Evolutionary conservation across 2,113 vertebrate species (phyloP), one percentile per base, ranked within the genome.

Genomic region (Catharus minimus): DNA sequence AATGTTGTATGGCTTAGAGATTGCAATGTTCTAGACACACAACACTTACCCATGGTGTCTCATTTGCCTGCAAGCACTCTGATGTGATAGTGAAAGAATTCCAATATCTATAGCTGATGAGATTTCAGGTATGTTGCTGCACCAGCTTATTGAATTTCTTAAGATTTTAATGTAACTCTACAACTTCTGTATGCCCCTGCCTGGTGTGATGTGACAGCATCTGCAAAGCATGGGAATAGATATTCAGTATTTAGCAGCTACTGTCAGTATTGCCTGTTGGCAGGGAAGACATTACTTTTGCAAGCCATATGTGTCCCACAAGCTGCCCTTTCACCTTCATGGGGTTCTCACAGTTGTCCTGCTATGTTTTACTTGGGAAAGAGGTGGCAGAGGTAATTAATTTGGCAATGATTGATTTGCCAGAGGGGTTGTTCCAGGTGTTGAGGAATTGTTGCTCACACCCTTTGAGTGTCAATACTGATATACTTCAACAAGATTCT

Each of bases 31-130:
- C 30, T 52, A 61, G 27, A 28, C 28, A 15, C 11, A 12, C 30
- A 75, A 6, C 21, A 21, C 15, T 32, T 36, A 53, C 36, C 18
- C 44, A 47, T 0, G 0, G 19, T 17, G 62, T 41, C 47, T 73
- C 24, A 11, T 38, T 57, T 60, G 55, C 41, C 41, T 84, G 39
- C 24, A 22, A 85, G 36, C 18, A 17, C 47, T 56, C 41, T 76
- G 78, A 44, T 0, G 1, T 44, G 38, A n/a, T 4, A 72, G n/a
- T 5, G 58, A 32, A 88, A 78, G 62, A 72, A 87, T 75, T 58
- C 32, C 24, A 22, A 19, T 27, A 43, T 55, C 28, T 71, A 32
- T 52, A n/a, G 61, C 23, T 81, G 56, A 69, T 47, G 56, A 69
- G 30, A 38, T 78, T 75, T 83, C 81, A 74, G 15, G 30, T 56